A percentile compares a stretch with the other conserved stretches of the same genome.
Conservation (phyloP, 2,113 vertebrate genomes). For the Phylloscopus trochiloides region DNA sequence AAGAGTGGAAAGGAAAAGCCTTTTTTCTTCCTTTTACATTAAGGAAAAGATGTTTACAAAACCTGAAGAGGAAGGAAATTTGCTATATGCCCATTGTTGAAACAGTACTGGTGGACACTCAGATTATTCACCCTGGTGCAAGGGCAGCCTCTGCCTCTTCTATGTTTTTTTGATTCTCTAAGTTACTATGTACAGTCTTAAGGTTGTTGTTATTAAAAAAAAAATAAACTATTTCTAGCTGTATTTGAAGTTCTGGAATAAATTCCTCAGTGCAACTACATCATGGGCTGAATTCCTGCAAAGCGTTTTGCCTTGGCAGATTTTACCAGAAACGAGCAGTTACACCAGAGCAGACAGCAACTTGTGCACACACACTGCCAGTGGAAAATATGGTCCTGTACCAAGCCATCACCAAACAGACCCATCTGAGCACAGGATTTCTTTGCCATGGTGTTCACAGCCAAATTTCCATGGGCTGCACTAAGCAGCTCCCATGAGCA, state of each 20-base stretch:
- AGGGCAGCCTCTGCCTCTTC: background rate
- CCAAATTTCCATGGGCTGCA: background rate
- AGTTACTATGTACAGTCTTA: background rate
- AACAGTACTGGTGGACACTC: background rate
- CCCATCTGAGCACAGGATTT: background rate
- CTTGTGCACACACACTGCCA: background rate
- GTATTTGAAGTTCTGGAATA: background rate
- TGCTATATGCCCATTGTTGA: conserved; percentile 17
- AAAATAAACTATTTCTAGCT: background rate
- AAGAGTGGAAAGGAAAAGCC: background rate
- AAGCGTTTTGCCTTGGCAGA: background rate
- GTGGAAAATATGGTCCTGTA: background rate
- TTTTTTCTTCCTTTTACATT: conserved; percentile 9
- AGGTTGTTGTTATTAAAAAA: background rate
- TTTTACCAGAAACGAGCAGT: background rate
- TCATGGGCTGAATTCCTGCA: background rate
- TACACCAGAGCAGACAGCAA: background rate
- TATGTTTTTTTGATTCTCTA: background rate
- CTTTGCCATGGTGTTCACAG: background rate
- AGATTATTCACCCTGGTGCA: background rate
- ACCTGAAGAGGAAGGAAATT: conserved; percentile 35
- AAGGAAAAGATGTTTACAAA: conserved; percentile 36
- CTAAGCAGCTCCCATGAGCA: background rate
- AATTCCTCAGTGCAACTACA: background rate
- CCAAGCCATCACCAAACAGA: background rate